These are phyloP conservation scores for Gambusia affinis DNA, from an alignment of 2,113 vertebrate species.

Conservation along the genomic window DNA sequence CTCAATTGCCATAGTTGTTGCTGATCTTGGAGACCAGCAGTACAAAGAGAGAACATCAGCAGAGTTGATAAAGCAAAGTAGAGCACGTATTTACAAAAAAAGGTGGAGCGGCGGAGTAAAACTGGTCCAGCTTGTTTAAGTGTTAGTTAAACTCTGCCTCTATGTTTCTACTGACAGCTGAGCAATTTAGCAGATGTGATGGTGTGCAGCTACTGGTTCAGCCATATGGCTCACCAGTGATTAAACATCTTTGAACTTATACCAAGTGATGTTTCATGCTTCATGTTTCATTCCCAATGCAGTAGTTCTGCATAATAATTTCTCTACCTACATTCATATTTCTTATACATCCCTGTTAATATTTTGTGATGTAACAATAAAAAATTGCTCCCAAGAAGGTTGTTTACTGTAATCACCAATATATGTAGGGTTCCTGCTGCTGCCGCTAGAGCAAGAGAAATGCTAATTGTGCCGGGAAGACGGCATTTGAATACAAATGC, in stretches of 20 bases:
- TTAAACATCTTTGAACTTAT: conserved; percentile 10
- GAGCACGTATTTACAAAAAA: background rate
- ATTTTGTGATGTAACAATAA: background rate
- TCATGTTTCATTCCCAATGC: background rate
- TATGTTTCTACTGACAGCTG: background rate
- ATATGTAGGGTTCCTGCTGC: background rate
- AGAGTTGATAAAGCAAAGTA: background rate
- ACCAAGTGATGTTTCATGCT: conserved; percentile 1
- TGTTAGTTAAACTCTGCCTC: background rate
- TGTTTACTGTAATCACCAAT: background rate
- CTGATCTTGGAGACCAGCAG: background rate
- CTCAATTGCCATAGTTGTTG: background rate
- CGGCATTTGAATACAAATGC: conserved; percentile 3
- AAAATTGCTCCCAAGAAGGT: background rate
- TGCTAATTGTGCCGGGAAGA: background rate
- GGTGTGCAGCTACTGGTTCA: background rate
- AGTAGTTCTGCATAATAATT: background rate
- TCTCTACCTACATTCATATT: background rate
- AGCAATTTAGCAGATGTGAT: background rate
- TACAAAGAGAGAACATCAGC: background rate
- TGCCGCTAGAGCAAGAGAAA: conserved; percentile 2
- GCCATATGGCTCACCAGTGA: conserved; percentile 1
- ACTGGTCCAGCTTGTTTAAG: background rate
- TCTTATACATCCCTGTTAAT: background rate
- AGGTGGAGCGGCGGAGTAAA: background rate